These are phyloP conservation scores for Caerostris darwini DNA, from an alignment of 1,140 invertebrate genomes.

Conservation along the genomic window DNA sequence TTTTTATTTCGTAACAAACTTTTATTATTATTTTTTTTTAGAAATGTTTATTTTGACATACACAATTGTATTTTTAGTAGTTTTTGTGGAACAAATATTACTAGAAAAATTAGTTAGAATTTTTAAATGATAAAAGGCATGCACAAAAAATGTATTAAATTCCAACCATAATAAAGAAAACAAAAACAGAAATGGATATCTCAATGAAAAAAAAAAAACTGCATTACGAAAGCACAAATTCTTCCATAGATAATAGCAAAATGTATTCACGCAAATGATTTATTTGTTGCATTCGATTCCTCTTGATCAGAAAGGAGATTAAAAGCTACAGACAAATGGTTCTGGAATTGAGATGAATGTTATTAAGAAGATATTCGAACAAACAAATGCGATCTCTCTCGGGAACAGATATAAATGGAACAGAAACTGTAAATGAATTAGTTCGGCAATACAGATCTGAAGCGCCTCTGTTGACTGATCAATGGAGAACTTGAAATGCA, in stretches of 20 bases:
- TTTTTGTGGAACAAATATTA: neutral
- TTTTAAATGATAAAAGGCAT: neutral
- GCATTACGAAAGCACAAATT: neutral
- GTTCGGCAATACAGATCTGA: neutral
- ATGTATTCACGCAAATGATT: neutral
- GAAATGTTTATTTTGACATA: neutral
- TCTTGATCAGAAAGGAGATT: neutral
- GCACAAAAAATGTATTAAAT: neutral
- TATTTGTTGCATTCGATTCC: neutral
- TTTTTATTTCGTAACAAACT: neutral
- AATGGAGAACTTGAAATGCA: constrained; percentile 25
- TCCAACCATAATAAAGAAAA: neutral
- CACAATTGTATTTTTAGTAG: neutral
- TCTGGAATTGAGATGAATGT: constrained; percentile 13
- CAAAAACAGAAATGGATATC: neutral
- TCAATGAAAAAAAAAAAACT: neutral
- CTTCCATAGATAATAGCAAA: neutral
- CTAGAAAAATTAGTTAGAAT: neutral
- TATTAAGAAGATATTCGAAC: constrained; percentile 14
- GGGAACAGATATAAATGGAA: constrained; percentile 25
- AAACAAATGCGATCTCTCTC: neutral
- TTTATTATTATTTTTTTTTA: too few relatives aligned
- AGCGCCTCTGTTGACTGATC: neutral
- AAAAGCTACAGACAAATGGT: neutral
- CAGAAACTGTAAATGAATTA: constrained; percentile 34